These are phyloP conservation scores for Orthochromis indermauri DNA, from an alignment of 2,113 vertebrate genomes.

Conservation along the genomic window DNA sequence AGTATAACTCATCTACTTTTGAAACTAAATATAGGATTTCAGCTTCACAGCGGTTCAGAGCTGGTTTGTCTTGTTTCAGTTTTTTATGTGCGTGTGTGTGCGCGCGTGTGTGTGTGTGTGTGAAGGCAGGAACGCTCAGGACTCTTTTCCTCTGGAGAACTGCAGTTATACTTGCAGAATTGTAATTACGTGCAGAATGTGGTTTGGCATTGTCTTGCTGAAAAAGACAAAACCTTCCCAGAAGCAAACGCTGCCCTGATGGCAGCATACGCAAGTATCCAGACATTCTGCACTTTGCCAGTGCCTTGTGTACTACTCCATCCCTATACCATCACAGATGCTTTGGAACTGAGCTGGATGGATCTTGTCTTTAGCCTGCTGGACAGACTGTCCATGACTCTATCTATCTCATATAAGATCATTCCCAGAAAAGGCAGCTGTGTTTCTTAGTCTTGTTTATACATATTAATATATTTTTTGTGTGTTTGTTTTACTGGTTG, in stretches of 20 bases:
- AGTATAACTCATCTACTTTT: neutral
- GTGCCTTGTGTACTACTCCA: neutral
- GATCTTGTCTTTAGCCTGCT: neutral
- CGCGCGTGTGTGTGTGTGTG: neutral
- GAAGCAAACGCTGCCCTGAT: neutral
- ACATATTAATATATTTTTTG: neutral
- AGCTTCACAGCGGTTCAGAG: rapidly evolving
- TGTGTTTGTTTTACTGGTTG: neutral
- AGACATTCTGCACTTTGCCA: neutral
- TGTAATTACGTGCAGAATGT: neutral
- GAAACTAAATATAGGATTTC: neutral
- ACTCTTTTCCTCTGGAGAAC: neutral
- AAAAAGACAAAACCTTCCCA: neutral
- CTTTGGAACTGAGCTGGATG: neutral
- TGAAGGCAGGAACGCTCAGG: neutral
- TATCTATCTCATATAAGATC: neutral
- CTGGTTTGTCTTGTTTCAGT: neutral
- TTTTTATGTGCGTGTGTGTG: neutral
- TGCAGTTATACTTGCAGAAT: neutral
- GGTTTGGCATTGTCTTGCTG: neutral
- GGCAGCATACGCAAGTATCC: neutral
- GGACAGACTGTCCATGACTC: neutral
- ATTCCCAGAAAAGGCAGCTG: neutral
- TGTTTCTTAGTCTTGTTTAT: neutral
- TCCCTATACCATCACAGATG: neutral